Base-by-base conservation (phyloP, 1,140 invertebrate genomes). In the Brachionus koreanus region DNA sequence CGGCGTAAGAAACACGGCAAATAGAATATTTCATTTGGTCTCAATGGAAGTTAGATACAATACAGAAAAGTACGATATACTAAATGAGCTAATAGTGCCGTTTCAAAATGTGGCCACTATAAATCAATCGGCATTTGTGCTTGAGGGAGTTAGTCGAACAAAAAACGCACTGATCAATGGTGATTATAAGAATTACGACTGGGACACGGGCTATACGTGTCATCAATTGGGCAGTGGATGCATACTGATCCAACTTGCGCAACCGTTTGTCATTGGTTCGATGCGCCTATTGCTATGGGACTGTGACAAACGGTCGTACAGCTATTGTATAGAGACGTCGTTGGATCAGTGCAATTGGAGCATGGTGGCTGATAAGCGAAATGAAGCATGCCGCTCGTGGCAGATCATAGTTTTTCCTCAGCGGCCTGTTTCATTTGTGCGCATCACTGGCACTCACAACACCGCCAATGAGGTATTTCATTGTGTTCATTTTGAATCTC, bases 391-490 rank as follows among this genome's bases (percentile, higher is more conserved):
- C 90, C 83, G 94, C 74, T 87, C 87, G 12, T 99, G 97, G 97
- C 96, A 98, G 89, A 92, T 92, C 25, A 91, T 98, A 37, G 89
- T 90, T 19, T 98, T 98, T 88, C 85, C 91, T 0, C 92, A 92
- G 19, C 89, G 93, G 67, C 93, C 95, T 0, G 92, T 98, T 33
- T 94, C 97, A 23, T 98, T 96, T 87, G 94, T 99, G 83, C 91
- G 93, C 83, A 97, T 99, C 85, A 93, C 96, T 74, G 96, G 96
- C 75, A 97, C 94, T 4, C 92, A 93, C 83, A 98, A 98, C 88
- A 95, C 95, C n/a, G 95, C 94, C 3, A 98, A 98, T 90, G 96
- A 98, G 86, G 88, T 97, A 63, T 98, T 98, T 88, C 97, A 98
- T 87, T 94, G 94, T 87, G 96, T 99, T 33, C 96, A 98, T 89